Base-by-base conservation (phyloP, 1,140 invertebrate genomes). In the Pararge aegeria region DNA sequence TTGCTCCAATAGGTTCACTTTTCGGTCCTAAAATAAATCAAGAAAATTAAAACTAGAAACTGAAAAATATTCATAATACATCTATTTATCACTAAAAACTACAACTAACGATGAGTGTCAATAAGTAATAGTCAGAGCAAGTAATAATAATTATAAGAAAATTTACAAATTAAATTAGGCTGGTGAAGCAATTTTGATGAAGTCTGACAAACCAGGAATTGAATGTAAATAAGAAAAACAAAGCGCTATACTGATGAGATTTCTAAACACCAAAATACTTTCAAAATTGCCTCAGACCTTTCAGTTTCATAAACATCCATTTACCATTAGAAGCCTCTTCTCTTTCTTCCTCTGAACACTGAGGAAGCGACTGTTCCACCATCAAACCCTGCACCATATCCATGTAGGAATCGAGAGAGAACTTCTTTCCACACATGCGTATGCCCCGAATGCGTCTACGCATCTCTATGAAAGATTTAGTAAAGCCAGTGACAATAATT, bases 351-450 rank as follows among this genome's bases (percentile, higher is more conserved):
- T 94, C 93, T 60, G 91, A 91, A 73, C 93, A 91, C n/a, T 91
- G 82, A 5, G 93, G 91, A 37, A 93, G 79, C 82, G 91, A 59
- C 87, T 91, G 59, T 71, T 90, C 65, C 74, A 74, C 80, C 80
- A 92, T 90, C 58, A 91, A 80, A 53, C 93, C 94, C 73, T 95
- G 94, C n/a, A 96, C 95, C 59, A 98, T 92, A 85, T 98, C 96
- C 93, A 97, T 95, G 71, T 95, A 93, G 0, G 96, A 97, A 90
- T 98, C 96, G 30, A 98, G 91, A 1, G 96, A 97, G 86, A 96
- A 97, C 84, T 97, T 89, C 74, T 90, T 90, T n/a, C 96, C 96
- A 2, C 95, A 94, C 93, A 96, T 96, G 40, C 97, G 90, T 74
- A 97, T 97, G 7, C 96, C 96, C 20, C 94, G 92, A 62, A 97